Base-by-base conservation (phyloP, 2,797 vertebrate species). In the Clamator glandarius region DNA sequence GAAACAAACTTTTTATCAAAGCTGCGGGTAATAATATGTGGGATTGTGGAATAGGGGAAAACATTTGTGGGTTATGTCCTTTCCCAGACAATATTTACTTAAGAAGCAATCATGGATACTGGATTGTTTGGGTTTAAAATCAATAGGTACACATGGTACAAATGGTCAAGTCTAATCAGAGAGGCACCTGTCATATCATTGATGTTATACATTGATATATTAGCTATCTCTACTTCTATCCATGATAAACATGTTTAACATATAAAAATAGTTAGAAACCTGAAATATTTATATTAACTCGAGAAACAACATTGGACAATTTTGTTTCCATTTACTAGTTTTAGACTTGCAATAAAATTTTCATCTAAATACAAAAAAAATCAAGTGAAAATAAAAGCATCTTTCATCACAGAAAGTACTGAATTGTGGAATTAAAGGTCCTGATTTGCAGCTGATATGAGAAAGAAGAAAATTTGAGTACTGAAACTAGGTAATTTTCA, bases 1-100 rank as follows among this genome's bases (percentile, higher is more conserved):
- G 59, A 89, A 91, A 88, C 31, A 84, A 84, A 31, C 63, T 19
- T 80, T 36, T 82, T 59, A 94, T 23, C 90, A 75, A 85, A 39
- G 44, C 1, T 86, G 5, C 5, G 69, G 86, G 51, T 35, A 88
- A 82, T 13, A 62, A 48, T 54, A 72, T 55, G 51, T 73, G 80
- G 23, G 36, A 78, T 1, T 68, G 41, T 7, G 44, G 46, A 93
- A 58, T 36, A 87, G 14, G 48, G 63, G 66, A 84, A 92, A 81
- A 19, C 23, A 62, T 35, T 55, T 64, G 58, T 50, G 54, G 28
- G 13, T 25, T 51, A 83, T 8, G 8, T 77, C 44, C 46, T 57
- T 77, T 87, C 44, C 70, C 75, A 77, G 36, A 31, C 11, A 29
- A 12, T 18, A 4, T 52, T 74, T 66, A 33, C 44, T 77, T 85